Evolutionary conservation across 2,888 invertebrate genomes (phyloP), one percentile per base, ranked within the genome.

Genomic region (Anodontia alba): DNA sequence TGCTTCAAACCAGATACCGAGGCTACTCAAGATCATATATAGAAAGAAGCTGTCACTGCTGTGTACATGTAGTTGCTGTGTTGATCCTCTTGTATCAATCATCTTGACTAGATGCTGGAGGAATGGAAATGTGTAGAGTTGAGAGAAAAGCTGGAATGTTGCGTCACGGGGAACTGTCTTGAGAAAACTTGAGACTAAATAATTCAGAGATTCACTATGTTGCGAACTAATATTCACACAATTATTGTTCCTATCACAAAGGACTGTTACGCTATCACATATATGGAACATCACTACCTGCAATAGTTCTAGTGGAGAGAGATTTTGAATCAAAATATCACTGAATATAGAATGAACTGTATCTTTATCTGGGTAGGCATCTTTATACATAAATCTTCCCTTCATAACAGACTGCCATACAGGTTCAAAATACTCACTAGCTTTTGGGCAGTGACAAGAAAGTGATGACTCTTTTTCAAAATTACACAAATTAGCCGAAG

Each of bases 401-500:
- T 51, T 69, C 17, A 54, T 33, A 42, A 81, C 43, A 62, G 83
- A 79, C 51, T 72, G 73, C 15, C 43, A 49, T 23, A 83, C 51
- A 71, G 54, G 76, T 15, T 80, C 73, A 15, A 43, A 36, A 12
- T 81, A 49, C 10, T 79, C 73, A 33, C 49, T 36, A 20, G 72
- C 51, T 42, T 70, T 70, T 43, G 38, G 57, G 73, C 86, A 86
- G n/a, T 66, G 66, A 42, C 86, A 86, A 29, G 75, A 73, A 17
- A 54, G 23, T 7, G 73, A 15, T 10, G 71, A 42, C 23, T 67
- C 33, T 26, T 69, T 68, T 20, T 42, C 0, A 31, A 76, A 51
- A 33, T 73, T 54, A 80, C 87, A 87, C 33, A 87, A 83, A 51
- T 89, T 83, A 12, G 74, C 72, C 8, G 74, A 33, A 20, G 80